Percentiles rank a stretch among this genome's conserved stretches.
phyloP scores from a whole-genome alignment of 2,797 vertebrate species.

The Parauchenoglanis punctatus region DNA sequence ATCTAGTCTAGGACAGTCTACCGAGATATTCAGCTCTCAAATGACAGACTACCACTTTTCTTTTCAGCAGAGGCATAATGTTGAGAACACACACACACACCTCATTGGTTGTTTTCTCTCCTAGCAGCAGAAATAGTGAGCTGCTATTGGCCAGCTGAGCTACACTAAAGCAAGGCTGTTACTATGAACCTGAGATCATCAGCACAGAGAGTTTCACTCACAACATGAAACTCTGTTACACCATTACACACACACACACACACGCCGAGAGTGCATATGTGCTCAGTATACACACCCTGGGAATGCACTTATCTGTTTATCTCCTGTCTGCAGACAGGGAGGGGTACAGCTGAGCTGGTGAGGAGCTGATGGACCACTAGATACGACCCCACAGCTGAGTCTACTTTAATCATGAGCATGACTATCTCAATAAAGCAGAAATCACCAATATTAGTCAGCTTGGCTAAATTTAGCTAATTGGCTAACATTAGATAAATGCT shows the following conservation, averaged over 20 bases:
- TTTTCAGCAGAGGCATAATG: neutral
- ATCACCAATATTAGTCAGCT: neutral
- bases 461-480: neutral
- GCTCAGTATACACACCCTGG: slow-evolving; percentile 12
- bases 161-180: slow-evolving; percentile 42
- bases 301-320: slow-evolving; percentile 31
- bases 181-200: slow-evolving; percentile 51
- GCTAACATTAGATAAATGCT: neutral
- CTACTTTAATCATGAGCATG: neutral
- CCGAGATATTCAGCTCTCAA: neutral
- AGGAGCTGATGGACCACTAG: neutral
- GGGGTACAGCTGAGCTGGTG: neutral
- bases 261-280: no score
- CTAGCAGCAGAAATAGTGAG: slow-evolving; percentile 41
- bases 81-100: neutral
- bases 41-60: neutral
- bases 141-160: slow-evolving; percentile 50
- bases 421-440: neutral
- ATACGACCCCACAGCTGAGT: neutral
- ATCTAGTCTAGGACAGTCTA: neutral
- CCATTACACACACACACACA: neutral
- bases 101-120: slow-evolving; percentile 44
- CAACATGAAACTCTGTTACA: slow-evolving; percentile 1
- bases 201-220: slow-evolving; percentile 23
- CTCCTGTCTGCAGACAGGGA: slow-evolving; percentile 21